Base-by-base conservation (phyloP, 2,888 invertebrate species). In the Tethea ocularis region DNA sequence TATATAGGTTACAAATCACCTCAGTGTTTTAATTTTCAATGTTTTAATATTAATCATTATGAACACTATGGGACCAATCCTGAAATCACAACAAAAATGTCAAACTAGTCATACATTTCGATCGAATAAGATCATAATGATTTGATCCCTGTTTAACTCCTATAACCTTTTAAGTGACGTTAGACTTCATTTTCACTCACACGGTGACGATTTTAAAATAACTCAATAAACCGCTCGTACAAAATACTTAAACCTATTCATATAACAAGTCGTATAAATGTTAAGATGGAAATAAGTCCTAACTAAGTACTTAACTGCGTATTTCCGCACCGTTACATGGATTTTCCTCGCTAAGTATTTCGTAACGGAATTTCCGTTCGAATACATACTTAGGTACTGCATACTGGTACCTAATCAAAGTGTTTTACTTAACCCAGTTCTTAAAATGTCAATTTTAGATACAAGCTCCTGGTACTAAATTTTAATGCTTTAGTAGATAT, bases 271-370 rank as follows among this genome's bases (percentile, higher is more conserved):
- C 46, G 10, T 20, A 46, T 46, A 46, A 46, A 46, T 46, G 15
- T 20, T 46, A 55, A 20, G 26, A 55, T 17, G 51, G 17, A 46
- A 46, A 46, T 46, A 46, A 46, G 46, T 46, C 46, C 20, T 10
- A 46, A 10, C 17, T 46, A n/a, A n/a, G n/a, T n/a, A n/a, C n/a
- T n/a, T n/a, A 20, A 46, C 20, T 46, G 46, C 46, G 8, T 20
- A 46, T 46, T 46, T 46, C 46, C 46, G 46, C 20, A n/a, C 46
- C 20, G 60, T 24, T 57, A 36, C 55, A 56, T 58, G 20, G 7
- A 20, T 62, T 36, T 8, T 5, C 41, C 55, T 41, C 17, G n/a
- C n/a, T n/a, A n/a, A 17, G 4, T 8, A 53, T 24, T 53, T 36
- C 41, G 13, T 41, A 4, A 11, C 38, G 41, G 22, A 20, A 29